Conservation (phyloP, 2,888 invertebrate species). For the Athetis lepigone region DNA sequence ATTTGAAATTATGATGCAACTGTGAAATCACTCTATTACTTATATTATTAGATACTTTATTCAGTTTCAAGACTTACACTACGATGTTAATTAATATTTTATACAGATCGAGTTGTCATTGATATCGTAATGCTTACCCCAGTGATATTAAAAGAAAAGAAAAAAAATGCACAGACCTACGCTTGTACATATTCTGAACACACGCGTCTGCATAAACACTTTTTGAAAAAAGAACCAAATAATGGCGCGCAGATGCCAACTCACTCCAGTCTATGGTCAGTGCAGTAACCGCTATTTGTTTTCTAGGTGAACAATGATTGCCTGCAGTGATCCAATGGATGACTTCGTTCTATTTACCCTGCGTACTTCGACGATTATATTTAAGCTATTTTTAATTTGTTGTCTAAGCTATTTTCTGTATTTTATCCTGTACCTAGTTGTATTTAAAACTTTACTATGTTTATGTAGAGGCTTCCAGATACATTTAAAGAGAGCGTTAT, state of each 20-base stretch:
- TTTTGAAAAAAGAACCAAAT: no score
- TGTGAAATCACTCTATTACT: no score
- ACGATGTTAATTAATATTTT: no score
- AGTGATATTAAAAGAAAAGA: background rate
- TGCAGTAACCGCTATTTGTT: conserved; percentile 63
- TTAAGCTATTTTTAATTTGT: conserved; percentile 65
- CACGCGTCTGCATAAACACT: no score
- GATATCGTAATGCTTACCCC: background rate
- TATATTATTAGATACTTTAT: no score
- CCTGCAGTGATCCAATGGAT: conserved; percentile 72
- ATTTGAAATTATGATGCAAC: no score
- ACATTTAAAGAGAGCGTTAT: conserved; percentile 85
- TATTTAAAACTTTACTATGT: conserved; percentile 76
- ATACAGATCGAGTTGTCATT: background rate
- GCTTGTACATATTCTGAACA: no score
- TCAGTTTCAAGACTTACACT: no score
- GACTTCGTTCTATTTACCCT: conserved; percentile 66
- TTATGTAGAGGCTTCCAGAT: conserved; percentile 90
- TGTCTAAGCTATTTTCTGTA: conserved; percentile 67
- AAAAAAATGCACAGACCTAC: no score
- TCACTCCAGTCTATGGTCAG: conserved; percentile 8
- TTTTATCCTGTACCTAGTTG: conserved; percentile 69
- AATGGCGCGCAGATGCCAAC: conserved; percentile 9
- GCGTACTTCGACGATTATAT: conserved; percentile 65
- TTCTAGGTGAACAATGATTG: conserved; percentile 89